Evolutionary conservation across 1,140 invertebrate genomes (phyloP), one percentile per base, ranked within the genome.

Genomic region (Heliconius hewitsoni): DNA sequence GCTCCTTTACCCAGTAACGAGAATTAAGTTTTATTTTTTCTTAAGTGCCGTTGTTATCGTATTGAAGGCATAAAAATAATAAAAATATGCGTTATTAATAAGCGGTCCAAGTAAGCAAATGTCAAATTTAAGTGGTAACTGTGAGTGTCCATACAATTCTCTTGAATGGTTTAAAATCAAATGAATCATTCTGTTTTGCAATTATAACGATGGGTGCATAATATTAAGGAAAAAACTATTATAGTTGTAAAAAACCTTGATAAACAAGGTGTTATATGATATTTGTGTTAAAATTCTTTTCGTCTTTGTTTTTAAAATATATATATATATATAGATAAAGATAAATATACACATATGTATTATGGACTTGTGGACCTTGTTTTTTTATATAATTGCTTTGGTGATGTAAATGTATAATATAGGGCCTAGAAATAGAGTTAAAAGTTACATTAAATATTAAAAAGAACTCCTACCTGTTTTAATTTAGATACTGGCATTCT

Each of bases 41-140:
- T 77, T 77, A 77, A 77, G 30, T 77, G 50, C 76, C 70, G 76
- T 39, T 77, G 76, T 77, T 77, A 77, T 71, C 70, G 30, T 77
- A 77, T 19, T 77, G 70, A 77, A 23, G 76, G 70, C 18, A 34
- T 39, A 37, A 76, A 77, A 72, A 77, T 71, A 77, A 71, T 27
- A 66, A 66, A 72, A 30, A 66, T 78, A 78, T 73, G 73, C 37
- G 72, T 23, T 72, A 78, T 74, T 78, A 74, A 78, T 78, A 72
- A 78, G 71, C 52, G 9, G 66, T 73, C n/a, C 52, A 55, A 46
- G 66, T 77, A 71, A 70, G 76, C 76, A 78, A 66, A 78, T 78
- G 77, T 78, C 77, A 74, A 78, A 78, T 70, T 74, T 78, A 78
- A 78, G 39, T 78, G 77, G 72, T 55, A 42, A 72, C n/a, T 74